Evolutionary conservation across 2,797 vertebrate genomes (phyloP).

Genomic region (Neosilurus hyrtlii): DNA sequence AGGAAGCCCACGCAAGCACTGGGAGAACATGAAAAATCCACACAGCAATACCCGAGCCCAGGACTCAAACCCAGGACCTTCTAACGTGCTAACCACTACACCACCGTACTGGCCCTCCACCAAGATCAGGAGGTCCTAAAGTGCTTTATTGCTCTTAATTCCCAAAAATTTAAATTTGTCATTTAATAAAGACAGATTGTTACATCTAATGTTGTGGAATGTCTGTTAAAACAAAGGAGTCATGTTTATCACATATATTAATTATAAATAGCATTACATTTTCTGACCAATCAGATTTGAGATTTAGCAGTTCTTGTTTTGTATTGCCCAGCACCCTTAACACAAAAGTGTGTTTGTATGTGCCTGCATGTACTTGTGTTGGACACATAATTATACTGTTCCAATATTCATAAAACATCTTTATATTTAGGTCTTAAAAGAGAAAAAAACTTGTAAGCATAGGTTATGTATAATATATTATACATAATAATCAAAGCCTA

Average conservation of each 20-base stretch:
- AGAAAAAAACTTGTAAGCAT: neutral
- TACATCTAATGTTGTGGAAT: neutral
- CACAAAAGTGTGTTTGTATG: neutral
- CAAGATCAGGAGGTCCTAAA: neutral
- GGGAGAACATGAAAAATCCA: no score
- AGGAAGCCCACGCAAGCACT: no score
- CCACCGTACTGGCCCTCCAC: neutral
- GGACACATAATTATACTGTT: neutral
- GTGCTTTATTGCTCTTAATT: neutral
- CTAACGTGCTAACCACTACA: no score
- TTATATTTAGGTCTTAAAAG: neutral
- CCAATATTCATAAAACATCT: neutral
- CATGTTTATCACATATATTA: neutral
- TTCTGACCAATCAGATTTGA: neutral
- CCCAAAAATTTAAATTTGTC: neutral
- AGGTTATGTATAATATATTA: no score
- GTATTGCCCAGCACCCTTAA: neutral
- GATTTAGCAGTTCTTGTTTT: neutral
- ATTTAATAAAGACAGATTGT: neutral
- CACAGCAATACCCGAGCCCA: no score
- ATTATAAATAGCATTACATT: neutral
- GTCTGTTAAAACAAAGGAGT: neutral
- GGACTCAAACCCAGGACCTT: no score
- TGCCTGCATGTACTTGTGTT: slow-evolving; percentile 7
- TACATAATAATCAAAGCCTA: no score